Evolutionary conservation across 2,797 vertebrate genomes (phyloP), one percentile per base, ranked within the genome.

Genomic region (Lacerta viridis): DNA sequence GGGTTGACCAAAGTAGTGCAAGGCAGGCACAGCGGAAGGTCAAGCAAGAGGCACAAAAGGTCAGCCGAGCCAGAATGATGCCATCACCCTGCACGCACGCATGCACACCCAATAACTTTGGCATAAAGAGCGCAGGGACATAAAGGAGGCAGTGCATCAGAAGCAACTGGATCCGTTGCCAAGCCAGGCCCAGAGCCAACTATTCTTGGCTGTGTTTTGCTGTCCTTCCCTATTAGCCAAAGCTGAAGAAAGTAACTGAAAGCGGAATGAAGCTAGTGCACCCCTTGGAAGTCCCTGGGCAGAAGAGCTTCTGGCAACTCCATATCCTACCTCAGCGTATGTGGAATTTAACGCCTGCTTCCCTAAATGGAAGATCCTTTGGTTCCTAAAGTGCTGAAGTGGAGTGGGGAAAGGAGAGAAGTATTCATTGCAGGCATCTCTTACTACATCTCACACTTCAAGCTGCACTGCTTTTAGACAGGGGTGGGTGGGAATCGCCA

Each of bases 141-240:
- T 39, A 23, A 36, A 39, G 59, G 15, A 43, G 68, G 39, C 79
- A 75, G 79, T 55, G 25, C n/a, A 64, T 66, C 83, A 81, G 77
- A 87, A 87, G 69, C 39, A 80, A 80, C 69, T 5, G n/a, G 23
- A 80, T 23, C 18, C 17, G n/a, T 80, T 85, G 69, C 77, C 68
- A 85, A 39, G 77, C 33, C 66, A 39, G 43, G 59, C 71, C 55
- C n/a, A 39, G 27, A 85, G 69, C 77, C 83, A 89, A 76, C 68
- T 81, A 66, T 55, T 89, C 18, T 89, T 89, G 71, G 88, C 78
- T 85, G 25, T 55, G 41, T 68, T 89, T 89, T 84, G 20, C 69
- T 87, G 50, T 87, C 68, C 68, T 75, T 75, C 77, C 64, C 41
- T 75, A 81, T 85, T 85, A 89, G 71, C 50, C 46, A 72, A 85